Evolutionary conservation across 1,140 invertebrate species (phyloP), one percentile per base, ranked within the genome.

Genomic region (Pogonognathellus flavescens): DNA sequence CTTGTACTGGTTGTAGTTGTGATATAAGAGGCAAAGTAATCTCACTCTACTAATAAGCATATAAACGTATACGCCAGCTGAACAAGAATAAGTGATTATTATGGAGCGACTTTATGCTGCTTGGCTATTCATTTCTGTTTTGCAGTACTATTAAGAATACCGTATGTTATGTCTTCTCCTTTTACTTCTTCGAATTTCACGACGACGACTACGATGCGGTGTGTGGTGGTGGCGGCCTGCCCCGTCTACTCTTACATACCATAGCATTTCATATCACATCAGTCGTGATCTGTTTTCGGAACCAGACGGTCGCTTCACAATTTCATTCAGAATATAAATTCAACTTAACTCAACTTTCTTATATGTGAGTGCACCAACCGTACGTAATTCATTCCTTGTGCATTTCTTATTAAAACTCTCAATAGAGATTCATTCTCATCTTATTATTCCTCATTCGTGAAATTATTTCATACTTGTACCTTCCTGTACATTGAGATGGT

Each of bases 201-300:
- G 18, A 60, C 8, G 60, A 66, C 59, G 16, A 10, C n/a, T 10
- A 41, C 31, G 31, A 6, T 41, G 31, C 31, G 31, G 31, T 41
- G 31, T 41, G 31, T 41, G 31, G 31, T 41, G 31, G 31, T 6
- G 31, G 31, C 31, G 31, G 31, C 31, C 25, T 66, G 25, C 22
- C 22, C 25, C 25, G 62, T 25, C 20, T 66, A 66, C 62, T 66
- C 25, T 66, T 66, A 13, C 62, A 25, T 66, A 66, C 9, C 14
- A 66, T 25, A 66, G 11, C 62, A 66, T 66, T 16, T 2, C 16
- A 55, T 55, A 55, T 55, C 16, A 20, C 62, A 66, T 66, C 62
- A 66, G 62, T 66, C 62, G 62, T 66, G 62, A 20, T 66, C 62
- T 66, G 62, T 66, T 66, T 66, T 66, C 62, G 62, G 62, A 66